phyloP scores from a whole-genome alignment of 2,797 vertebrate species.

The Gallinago nigripennis region DNA sequence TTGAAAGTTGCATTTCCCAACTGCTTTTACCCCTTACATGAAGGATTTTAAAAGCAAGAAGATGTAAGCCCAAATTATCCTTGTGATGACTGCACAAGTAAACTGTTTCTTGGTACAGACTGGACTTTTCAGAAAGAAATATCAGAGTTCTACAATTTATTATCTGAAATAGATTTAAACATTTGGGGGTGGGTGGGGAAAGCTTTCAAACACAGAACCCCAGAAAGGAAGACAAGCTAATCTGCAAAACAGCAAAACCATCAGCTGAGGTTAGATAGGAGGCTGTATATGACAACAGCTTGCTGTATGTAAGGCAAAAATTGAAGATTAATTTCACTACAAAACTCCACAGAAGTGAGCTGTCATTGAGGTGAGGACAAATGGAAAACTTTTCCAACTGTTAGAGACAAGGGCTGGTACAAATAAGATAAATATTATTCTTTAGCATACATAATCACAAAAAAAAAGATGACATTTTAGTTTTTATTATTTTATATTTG shows the following conservation, averaged over 20 bases:
- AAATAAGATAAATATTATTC: conserved; percentile 29
- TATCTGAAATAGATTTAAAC: conserved; percentile 68
- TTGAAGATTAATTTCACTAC: conserved; percentile 34
- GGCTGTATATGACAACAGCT: background rate
- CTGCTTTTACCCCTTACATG: background rate
- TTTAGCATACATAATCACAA: conserved; percentile 69
- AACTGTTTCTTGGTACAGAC: conserved; percentile 21
- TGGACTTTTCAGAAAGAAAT: conserved; percentile 61
- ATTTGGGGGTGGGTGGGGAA: background rate
- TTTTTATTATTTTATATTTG: conserved; percentile 82
- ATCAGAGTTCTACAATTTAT: conserved; percentile 74
- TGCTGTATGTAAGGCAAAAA: conserved; percentile 5
- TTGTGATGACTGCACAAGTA: background rate
- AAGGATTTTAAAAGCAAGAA: background rate
- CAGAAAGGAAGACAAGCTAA: conserved; percentile 54
- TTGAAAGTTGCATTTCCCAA: background rate
- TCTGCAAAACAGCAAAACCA: conserved; percentile 34
- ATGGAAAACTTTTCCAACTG: conserved; percentile 41
- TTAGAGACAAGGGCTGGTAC: conserved; percentile 47
- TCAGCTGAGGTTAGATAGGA: conserved; percentile 26
- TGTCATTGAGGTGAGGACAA: conserved; percentile 39
- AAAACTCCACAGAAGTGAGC: conserved; percentile 46
- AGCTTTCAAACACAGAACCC: conserved; percentile 60
- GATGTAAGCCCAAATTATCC: background rate
- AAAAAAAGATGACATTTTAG: conserved; percentile 67